Percentiles rank a stretch among this genome's conserved stretches.
These are phyloP conservation scores for Siphamia tubifer DNA, from an alignment of 2,113 vertebrate species.

Conservation along the genomic window DNA sequence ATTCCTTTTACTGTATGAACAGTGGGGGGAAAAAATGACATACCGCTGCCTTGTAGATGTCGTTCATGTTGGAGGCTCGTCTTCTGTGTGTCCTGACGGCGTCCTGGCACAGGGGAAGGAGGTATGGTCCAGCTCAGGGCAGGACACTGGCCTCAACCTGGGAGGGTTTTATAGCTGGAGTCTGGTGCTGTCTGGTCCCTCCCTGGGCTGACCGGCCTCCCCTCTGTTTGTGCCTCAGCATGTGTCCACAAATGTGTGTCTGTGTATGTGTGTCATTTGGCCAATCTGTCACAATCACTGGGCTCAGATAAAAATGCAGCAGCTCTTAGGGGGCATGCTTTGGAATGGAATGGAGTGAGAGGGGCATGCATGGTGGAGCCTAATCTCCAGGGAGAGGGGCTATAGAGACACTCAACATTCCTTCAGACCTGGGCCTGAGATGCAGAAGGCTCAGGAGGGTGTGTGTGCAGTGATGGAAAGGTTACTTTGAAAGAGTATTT, in stretches of 20 bases:
- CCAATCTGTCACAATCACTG: conserved; percentile 76
- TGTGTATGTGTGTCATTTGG: conserved; percentile 69
- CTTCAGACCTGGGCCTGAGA: conserved; percentile 51
- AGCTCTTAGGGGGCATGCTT: conserved; percentile 73
- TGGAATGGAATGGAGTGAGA: conserved; percentile 67
- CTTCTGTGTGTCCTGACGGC: conserved; percentile 55
- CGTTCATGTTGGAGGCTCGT: conserved; percentile 73
- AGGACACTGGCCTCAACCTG: conserved; percentile 65
- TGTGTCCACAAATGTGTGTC: conserved; percentile 48
- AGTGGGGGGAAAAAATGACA: conserved; percentile 30
- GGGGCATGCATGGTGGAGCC: conserved; percentile 29
- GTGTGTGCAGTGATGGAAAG: neutral
- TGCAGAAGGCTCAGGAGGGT: conserved; percentile 3
- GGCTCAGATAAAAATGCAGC: conserved; percentile 78
- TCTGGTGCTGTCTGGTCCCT: conserved; percentile 56
- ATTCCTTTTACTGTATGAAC: neutral
- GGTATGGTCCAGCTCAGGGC: conserved; percentile 64
- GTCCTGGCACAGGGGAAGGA: conserved; percentile 64
- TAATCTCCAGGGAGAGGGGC: conserved; percentile 68
- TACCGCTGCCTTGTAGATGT: conserved; percentile 82
- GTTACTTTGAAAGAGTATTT: too few species aligned
- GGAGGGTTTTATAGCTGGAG: conserved; percentile 69
- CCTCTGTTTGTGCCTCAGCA: conserved; percentile 34
- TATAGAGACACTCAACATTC: conserved; percentile 76
- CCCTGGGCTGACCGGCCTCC: conserved; percentile 46